Evolutionary conservation across 2,113 vertebrate genomes (phyloP).

Genomic region (Proteles cristata): DNA sequence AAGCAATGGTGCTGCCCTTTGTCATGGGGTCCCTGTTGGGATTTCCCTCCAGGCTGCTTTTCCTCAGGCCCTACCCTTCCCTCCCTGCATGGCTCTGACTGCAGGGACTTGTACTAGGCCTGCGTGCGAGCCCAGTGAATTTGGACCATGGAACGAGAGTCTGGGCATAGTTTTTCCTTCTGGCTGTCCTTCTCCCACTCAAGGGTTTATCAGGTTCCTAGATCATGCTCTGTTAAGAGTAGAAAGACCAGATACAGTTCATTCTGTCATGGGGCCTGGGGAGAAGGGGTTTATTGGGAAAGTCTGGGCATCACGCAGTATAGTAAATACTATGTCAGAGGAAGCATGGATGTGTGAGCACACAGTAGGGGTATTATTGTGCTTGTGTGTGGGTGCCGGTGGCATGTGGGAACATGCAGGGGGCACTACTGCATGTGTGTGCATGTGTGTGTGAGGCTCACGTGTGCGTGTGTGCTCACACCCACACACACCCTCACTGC

Average conservation of each 20-base stretch:
- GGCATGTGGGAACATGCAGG: background rate
- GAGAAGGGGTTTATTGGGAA: background rate
- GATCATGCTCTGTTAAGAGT: too few relatives aligned
- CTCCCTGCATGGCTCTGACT: background rate
- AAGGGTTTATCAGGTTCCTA: background rate
- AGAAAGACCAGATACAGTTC: background rate
- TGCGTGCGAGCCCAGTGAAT: background rate
- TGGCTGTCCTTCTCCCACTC: background rate
- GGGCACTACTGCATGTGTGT: background rate
- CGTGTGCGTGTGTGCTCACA: background rate
- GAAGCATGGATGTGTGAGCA: background rate
- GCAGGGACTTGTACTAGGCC: background rate
- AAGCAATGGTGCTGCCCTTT: background rate
- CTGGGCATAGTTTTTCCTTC: background rate
- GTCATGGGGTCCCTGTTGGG: background rate
- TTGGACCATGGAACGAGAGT: background rate
- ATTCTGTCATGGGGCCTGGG: background rate
- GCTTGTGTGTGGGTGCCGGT: background rate
- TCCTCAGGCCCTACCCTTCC: background rate
- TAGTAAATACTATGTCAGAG: background rate
- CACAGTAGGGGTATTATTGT: background rate
- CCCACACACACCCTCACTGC: accelerated
- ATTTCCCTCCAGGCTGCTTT: background rate
- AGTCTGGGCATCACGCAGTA: accelerated
- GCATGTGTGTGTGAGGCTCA: too few relatives aligned